Evolutionary conservation across 1,140 invertebrate species (phyloP).

Genomic region (Pissodes strobi): DNA sequence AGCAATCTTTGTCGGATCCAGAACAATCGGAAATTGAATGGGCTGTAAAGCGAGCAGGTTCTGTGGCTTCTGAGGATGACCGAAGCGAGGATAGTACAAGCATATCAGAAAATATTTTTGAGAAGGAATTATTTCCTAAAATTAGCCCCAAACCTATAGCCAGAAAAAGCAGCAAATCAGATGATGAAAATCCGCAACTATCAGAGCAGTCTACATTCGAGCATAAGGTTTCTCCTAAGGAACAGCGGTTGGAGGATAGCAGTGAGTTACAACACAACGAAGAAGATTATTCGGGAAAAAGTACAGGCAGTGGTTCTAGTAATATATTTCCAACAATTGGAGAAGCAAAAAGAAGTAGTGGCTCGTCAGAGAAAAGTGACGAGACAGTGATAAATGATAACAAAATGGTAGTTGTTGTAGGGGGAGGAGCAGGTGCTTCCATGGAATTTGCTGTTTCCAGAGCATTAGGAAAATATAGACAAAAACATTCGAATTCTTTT

Average conservation of each 20-base stretch:
- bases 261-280: slow-evolving; percentile 56
- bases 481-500: slow-evolving; percentile 72
- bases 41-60: slow-evolving; percentile 63
- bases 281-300: slow-evolving; percentile 65
- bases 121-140: slow-evolving; percentile 68
- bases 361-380: slow-evolving; percentile 60
- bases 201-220: slow-evolving; percentile 52
- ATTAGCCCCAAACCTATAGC: slow-evolving; percentile 61
- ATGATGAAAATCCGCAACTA: slow-evolving; percentile 42
- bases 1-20: slow-evolving; percentile 70
- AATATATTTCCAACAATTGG: slow-evolving; percentile 74
- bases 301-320: slow-evolving; percentile 62
- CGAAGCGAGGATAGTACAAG: slow-evolving; percentile 74
- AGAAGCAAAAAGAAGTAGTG: slow-evolving; percentile 67
- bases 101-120: slow-evolving; percentile 65
- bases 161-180: slow-evolving; percentile 52
- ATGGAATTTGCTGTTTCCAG: slow-evolving; percentile 84
- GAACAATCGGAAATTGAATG: slow-evolving; percentile 74
- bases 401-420: slow-evolving; percentile 58
- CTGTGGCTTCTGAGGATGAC: slow-evolving; percentile 71
- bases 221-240: slow-evolving; percentile 44
- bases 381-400: slow-evolving; percentile 54
- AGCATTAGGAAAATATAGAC: slow-evolving; percentile 79
- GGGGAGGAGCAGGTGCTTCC: slow-evolving; percentile 59
- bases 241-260: slow-evolving; percentile 58